Percentiles rank a stretch among this genome's conserved stretches.
phyloP scores from a whole-genome alignment of 2,888 invertebrate genomes.

The Crioceris asparagi region DNA sequence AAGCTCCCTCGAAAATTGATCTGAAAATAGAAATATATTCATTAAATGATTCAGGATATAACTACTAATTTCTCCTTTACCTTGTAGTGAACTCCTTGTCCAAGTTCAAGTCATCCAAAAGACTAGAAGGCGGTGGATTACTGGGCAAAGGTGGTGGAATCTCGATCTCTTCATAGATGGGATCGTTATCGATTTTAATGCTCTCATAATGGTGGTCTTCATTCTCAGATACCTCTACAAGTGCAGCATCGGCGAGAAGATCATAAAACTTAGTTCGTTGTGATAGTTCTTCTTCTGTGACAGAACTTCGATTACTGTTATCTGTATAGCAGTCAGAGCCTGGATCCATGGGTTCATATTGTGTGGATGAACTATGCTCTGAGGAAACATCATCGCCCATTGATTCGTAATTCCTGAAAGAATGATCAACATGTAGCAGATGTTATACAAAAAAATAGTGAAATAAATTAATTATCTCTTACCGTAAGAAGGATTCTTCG shows the following conservation, averaged over 20 bases:
- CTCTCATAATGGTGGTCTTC: constrained; percentile 66
- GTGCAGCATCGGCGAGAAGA: constrained; percentile 57
- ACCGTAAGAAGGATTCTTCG: constrained; percentile 57
- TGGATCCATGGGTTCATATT: constrained; percentile 66
- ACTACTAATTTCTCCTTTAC: too few relatives aligned
- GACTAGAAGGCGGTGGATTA: constrained; percentile 63
- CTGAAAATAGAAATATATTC: too few relatives aligned
- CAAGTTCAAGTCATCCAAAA: constrained; percentile 52
- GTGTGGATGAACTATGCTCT: constrained; percentile 49
- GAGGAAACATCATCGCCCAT: constrained; percentile 38
- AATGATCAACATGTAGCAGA: too few relatives aligned
- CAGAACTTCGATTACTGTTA: constrained; percentile 37
- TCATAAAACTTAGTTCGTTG: constrained; percentile 64
- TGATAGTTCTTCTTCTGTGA: constrained; percentile 49
- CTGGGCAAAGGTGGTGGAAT: constrained; percentile 70
- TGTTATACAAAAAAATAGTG: too few relatives aligned
- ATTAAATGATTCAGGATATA: too few relatives aligned
- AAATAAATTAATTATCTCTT: too few relatives aligned
- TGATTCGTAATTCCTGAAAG: constrained; percentile 29
- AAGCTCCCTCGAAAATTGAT: constrained; percentile 70
- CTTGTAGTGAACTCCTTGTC: constrained; percentile 59
- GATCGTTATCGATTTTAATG: constrained; percentile 59
- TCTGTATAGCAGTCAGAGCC: constrained; percentile 66
- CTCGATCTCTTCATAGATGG: constrained; percentile 70
- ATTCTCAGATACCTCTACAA: constrained; percentile 56